Evolutionary conservation across 1,140 invertebrate genomes (phyloP).

Genomic region (Panagrolaimus sp.): DNA sequence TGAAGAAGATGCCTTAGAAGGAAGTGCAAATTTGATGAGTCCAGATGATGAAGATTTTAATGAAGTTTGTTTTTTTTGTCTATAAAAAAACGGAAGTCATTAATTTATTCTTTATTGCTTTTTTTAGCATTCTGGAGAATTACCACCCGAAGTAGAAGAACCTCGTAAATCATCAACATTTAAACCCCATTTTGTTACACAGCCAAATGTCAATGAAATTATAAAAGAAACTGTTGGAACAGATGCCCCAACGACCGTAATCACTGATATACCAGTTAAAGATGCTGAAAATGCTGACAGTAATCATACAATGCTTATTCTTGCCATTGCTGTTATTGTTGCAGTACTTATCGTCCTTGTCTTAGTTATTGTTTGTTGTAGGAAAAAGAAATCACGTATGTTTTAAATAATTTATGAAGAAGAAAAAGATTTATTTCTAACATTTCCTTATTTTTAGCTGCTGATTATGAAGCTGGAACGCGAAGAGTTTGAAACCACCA

Average conservation of each 20-base stretch:
- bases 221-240: neutral
- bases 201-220: neutral
- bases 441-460: too few species aligned
- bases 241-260: neutral
- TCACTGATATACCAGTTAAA: neutral
- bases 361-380: neutral
- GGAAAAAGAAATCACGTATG: slow-evolving; percentile 1
- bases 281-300: neutral
- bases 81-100: too few species aligned
- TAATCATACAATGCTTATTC: neutral
- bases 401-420: too few species aligned
- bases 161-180: neutral
- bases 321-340: neutral
- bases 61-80: neutral
- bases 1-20: slow-evolving; percentile 3
- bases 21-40: slow-evolving; percentile 9
- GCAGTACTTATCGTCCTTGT: neutral
- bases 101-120: neutral
- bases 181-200: slow-evolving; percentile 2
- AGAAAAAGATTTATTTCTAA: too few species aligned
- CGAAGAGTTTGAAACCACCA: too few species aligned
- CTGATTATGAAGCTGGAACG: too few species aligned
- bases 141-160: slow-evolving; percentile 1
- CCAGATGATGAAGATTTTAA: slow-evolving; percentile 6
- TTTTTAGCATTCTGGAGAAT: neutral